Base-by-base conservation (phyloP, 2,113 vertebrate genomes). In the Anser brachyrhynchus region DNA sequence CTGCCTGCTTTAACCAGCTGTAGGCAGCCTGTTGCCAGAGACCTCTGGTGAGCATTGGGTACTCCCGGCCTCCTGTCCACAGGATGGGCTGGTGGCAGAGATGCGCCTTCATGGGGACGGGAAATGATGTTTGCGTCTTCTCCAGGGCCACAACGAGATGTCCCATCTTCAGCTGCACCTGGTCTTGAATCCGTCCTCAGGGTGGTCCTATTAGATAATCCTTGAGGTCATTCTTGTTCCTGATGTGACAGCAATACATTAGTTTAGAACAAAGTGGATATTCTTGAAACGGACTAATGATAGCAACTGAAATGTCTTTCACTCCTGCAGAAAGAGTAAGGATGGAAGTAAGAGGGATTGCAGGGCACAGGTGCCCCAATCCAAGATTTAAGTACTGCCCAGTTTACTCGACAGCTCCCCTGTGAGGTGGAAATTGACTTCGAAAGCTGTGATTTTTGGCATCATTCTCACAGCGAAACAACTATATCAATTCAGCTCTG, bases 401-500 rank as follows among this genome's bases (percentile, higher is more conserved):
- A 41, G 17, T 49, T 72, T 7, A 3, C 58, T 41, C 29, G 16
- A 55, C 67, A 79, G 21, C n/a, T 86, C 26, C 18, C n/a, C 35
- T 88, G 29, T 0, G 1, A 57, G 69, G 69, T 88, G 65, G 64
- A 80, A 81, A 61, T 49, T 6, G 13, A 74, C 79, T 37, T 80
- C 2, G 4, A 28, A 46, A 77, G 4, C n/a, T 3, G 8, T 64
- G 66, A 18, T 10, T 89, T 93, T 58, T 95, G 82, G 44, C 62
- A 62, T 67, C 0, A 0, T 74, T 93, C 74, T 70, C 41, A 23
- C 41, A 57, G 52, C 71, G 71, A 84, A 93, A 64, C 71, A 94
- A 66, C 43, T 26, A 80, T 69, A 88, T 94, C 25, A 95, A 71
- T 87, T 94, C 72, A 82, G 54, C 91, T 96, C 67, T 35, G 3